These are phyloP conservation scores for Auanema freiburgensis DNA, from an alignment of 2,888 invertebrate species.

Conservation along the genomic window DNA sequence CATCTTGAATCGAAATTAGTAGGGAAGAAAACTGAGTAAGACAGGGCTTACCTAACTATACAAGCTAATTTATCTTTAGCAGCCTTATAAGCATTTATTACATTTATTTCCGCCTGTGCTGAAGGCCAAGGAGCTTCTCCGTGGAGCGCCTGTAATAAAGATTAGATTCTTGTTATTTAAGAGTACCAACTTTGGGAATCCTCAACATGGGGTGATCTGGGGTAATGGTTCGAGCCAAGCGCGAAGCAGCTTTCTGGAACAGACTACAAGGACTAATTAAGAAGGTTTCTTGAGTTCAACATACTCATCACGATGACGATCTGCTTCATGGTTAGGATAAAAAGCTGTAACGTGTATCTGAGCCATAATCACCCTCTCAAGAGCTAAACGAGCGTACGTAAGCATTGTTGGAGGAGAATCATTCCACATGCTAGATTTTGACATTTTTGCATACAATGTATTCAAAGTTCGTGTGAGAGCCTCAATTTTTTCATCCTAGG, in stretches of 20 bases:
- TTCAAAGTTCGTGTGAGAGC: constrained; percentile 80
- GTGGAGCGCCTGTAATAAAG: constrained; percentile 72
- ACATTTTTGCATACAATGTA: constrained; percentile 65
- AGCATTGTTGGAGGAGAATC: constrained; percentile 32
- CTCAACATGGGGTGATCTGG: constrained; percentile 80
- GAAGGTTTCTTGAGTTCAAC: constrained; percentile 63
- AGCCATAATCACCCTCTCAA: constrained; percentile 88
- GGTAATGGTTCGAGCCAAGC: constrained; percentile 76
- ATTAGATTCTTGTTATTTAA: neutral
- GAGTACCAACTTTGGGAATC: constrained; percentile 74
- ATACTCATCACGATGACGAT: constrained; percentile 85
- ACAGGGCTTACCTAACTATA: constrained; percentile 25
- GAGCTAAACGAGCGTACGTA: constrained; percentile 76
- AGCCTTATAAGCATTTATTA: constrained; percentile 82
- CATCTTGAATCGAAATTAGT: constrained; percentile 72
- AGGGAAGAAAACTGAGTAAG: neutral
- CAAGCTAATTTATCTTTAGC: constrained; percentile 42
- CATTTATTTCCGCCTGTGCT: constrained; percentile 84
- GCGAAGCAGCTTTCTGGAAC: constrained; percentile 83
- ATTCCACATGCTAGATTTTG: constrained; percentile 17
- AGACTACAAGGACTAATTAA: constrained; percentile 70
- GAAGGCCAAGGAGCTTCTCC: constrained; percentile 94
- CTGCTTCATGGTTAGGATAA: constrained; percentile 95
- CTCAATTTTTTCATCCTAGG: constrained; percentile 70
- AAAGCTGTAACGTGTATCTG: constrained; percentile 85